Evolutionary conservation across 2,113 vertebrate species (phyloP), one percentile per base, ranked within the genome.

Genomic region (Leiothrix lutea): DNA sequence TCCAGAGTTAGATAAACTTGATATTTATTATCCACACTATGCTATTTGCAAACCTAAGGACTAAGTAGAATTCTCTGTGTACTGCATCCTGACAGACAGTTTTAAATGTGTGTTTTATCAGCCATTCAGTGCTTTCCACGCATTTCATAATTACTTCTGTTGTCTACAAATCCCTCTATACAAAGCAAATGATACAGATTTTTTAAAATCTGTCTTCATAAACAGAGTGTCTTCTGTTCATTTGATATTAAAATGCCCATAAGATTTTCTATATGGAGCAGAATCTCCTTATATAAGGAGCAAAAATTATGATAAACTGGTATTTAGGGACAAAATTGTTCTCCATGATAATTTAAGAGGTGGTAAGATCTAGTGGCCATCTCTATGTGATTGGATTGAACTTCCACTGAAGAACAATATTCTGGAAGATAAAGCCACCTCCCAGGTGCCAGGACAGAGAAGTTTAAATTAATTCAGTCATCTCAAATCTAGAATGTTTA

Each of bases 201-300:
- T 96, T 72, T 67, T 3, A 62, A 62, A 90, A 80, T 47, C 29
- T 60, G 3, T 80, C 42, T 94, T 95, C 91, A 81, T 90, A 92
- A 95, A 81, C 31, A 73, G 36, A 58, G 14, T 38, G 72, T 62
- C 18, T 80, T 86, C 47, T 21, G 50, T 71, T 92, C 19, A 33
- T 86, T 95, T 94, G 85, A 64, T 86, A 95, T 91, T 69, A 96
- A 96, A 97, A 94, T 93, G 40, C 7, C 38, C 89, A 36, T 77
- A 67, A 80, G 7, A 48, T 92, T 73, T 85, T 73, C 7, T 53
- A 71, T 61, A 54, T 47, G 45, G 13, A 51, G 25, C 14, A 94
- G n/a, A 74, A 65, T 86, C 11, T 77, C 14, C 10, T 42, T 50
- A 65, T 50, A 88, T n/a, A 80, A 88, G 33, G 17, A 77, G 7